These are phyloP conservation scores for Ornithorhynchus anatinus DNA, from an alignment of 2,113 vertebrate genomes.

Conservation along the genomic window DNA sequence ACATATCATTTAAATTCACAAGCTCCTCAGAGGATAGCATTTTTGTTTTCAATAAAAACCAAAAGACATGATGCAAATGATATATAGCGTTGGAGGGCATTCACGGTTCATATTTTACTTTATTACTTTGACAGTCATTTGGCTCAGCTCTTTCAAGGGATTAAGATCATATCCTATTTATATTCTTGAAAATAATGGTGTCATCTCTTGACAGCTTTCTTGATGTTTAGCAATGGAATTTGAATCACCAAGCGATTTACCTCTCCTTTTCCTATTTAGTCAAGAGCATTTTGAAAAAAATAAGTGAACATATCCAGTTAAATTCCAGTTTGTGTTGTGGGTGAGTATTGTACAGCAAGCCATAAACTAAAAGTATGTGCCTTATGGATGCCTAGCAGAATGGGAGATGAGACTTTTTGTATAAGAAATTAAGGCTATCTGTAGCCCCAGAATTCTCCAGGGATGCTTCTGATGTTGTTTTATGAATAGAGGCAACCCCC, in stretches of 20 bases:
- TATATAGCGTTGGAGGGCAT: background rate
- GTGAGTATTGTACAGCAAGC: background rate
- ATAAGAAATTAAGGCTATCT: too few relatives aligned
- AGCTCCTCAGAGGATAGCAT: background rate
- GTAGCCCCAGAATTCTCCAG: too few relatives aligned
- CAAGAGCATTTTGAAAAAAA: constrained; percentile 44
- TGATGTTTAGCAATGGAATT: constrained; percentile 45
- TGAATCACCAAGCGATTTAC: constrained; percentile 41
- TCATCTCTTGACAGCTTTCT: constrained; percentile 46
- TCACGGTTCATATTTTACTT: constrained; percentile 24
- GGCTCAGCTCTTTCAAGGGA: constrained; percentile 28
- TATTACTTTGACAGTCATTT: constrained; percentile 21
- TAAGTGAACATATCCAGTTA: constrained; percentile 22
- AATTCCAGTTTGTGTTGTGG: background rate
- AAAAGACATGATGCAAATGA: background rate
- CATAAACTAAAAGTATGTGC: background rate
- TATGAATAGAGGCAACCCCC: too few relatives aligned
- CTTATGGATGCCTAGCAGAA: background rate
- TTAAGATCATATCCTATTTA: constrained; percentile 14
- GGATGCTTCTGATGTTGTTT: too few relatives aligned
- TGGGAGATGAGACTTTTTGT: too few relatives aligned
- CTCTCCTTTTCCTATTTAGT: constrained; percentile 37
- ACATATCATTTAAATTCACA: background rate
- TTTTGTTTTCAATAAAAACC: background rate
- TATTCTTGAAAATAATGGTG: constrained; percentile 39